Evolutionary conservation across 1,140 invertebrate genomes (phyloP).

Genomic region (Ephestia elutella): DNA sequence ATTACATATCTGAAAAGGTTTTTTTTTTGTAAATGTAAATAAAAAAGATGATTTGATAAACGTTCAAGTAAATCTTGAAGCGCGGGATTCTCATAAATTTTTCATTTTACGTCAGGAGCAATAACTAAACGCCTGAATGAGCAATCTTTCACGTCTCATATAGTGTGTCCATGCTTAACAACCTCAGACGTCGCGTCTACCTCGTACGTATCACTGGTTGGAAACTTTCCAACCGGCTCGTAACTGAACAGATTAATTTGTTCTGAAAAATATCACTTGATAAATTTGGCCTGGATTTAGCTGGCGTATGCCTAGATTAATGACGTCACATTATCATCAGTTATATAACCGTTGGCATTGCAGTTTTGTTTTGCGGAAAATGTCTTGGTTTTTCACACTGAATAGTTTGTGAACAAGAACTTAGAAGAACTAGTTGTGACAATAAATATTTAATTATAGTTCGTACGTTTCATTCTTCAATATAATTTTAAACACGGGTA

Average conservation of each 20-base stretch:
- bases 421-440: too few relatives aligned
- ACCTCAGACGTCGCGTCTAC: not conserved
- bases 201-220: not conserved
- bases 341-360: too few relatives aligned
- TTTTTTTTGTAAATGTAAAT: not conserved
- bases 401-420: too few relatives aligned
- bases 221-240: not conserved
- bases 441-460: too few relatives aligned
- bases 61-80: not conserved
- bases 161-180: not conserved
- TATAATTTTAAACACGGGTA: too few relatives aligned
- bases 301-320: not conserved
- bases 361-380: too few relatives aligned
- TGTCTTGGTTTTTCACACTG: too few relatives aligned
- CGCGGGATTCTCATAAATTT: not conserved
- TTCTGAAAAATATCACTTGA: not conserved
- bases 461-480: too few relatives aligned
- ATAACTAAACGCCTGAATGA: constrained; percentile 2
- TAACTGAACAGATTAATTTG: constrained; percentile 3
- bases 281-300: not conserved
- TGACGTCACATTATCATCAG: not conserved
- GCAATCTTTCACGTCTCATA: constrained; percentile 3
- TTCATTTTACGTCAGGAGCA: not conserved
- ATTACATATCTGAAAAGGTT: not conserved
- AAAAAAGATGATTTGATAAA: not conserved